Evolutionary conservation across 2,113 vertebrate species (phyloP).

Genomic region (Excalfactoria chinensis): DNA sequence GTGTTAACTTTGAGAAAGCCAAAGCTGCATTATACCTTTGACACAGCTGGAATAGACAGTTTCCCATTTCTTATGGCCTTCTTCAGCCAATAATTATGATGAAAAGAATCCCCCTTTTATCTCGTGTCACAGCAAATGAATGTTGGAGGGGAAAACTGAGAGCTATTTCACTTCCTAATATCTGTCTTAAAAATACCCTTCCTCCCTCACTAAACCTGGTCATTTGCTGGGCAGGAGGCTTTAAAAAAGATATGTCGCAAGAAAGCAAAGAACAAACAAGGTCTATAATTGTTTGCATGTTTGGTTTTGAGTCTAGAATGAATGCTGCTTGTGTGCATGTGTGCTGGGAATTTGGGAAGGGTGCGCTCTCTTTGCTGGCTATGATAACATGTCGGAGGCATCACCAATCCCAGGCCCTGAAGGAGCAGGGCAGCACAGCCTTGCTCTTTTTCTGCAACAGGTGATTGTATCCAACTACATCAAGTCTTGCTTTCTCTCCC

Average conservation of each 20-base stretch:
- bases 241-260: neutral
- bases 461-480: fast-evolving
- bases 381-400: too few species aligned
- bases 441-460: neutral
- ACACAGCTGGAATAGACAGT: neutral
- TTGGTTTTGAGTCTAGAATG: slow-evolving; percentile 8
- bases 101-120: neutral
- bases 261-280: neutral
- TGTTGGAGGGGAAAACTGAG: neutral
- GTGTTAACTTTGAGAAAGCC: neutral
- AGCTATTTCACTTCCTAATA: neutral
- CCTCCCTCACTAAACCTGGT: neutral
- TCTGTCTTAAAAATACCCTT: neutral
- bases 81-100: neutral
- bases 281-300: neutral
- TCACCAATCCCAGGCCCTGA: neutral
- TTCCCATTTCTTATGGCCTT: neutral
- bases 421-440: neutral
- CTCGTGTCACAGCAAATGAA: neutral
- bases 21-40: neutral
- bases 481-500: neutral
- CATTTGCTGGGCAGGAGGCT: neutral
- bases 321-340: neutral
- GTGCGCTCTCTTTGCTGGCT: neutral
- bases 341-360: neutral